Evolutionary conservation across 2,797 vertebrate species (phyloP).

Genomic region (Danio jaintianensis): DNA sequence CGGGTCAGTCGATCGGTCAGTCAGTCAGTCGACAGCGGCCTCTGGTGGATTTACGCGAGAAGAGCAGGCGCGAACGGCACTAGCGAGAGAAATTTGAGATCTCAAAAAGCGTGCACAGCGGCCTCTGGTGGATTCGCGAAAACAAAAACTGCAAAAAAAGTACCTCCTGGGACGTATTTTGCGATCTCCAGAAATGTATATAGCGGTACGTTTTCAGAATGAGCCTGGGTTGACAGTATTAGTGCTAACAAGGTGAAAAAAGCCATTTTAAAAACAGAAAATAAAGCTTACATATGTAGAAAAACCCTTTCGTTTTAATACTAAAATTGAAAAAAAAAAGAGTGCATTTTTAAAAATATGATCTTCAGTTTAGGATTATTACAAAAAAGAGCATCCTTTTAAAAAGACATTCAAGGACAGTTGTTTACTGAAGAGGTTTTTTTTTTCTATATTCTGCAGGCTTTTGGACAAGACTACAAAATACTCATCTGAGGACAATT

Average conservation of each 20-base stretch:
- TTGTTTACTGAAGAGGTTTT: neutral
- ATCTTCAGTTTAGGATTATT: neutral
- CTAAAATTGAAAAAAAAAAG: neutral
- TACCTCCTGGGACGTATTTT: too few species aligned
- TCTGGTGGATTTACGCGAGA: too few species aligned
- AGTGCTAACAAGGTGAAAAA: neutral
- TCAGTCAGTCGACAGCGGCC: too few species aligned
- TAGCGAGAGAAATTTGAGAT: too few species aligned
- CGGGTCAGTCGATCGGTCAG: too few species aligned
- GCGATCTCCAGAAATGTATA: too few species aligned
- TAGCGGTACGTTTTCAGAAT: too few species aligned
- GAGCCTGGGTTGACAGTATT: too few species aligned
- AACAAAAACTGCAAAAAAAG: too few species aligned
- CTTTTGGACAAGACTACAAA: neutral
- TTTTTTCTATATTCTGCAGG: neutral
- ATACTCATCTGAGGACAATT: slow-evolving; percentile 7
- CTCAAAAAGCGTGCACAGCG: too few species aligned
- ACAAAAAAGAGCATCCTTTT: neutral
- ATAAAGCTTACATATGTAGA: neutral
- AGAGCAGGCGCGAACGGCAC: too few species aligned
- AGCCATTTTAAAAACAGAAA: neutral
- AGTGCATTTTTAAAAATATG: neutral
- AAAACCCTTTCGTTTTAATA: neutral
- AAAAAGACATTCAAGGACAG: neutral
- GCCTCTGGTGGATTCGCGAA: too few species aligned